Evolutionary conservation across 2,888 invertebrate genomes (phyloP), one percentile per base, ranked within the genome.

Genomic region (Silvanus unidentatus): DNA sequence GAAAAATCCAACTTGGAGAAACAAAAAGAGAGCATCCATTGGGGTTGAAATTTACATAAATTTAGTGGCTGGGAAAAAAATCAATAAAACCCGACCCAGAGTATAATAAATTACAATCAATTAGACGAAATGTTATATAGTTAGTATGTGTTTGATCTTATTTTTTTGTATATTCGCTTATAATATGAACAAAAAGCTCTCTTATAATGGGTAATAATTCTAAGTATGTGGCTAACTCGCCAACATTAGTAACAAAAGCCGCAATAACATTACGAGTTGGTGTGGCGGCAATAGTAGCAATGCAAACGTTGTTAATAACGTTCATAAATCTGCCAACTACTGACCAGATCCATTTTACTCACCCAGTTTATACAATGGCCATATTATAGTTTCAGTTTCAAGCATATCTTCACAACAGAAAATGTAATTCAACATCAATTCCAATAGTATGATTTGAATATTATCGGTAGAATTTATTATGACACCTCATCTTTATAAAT

Each of bases 271-370:
- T 58, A 55, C 48, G 57, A 50, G 50, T 50, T 49, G 44, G 38
- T n/a, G n/a, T 40, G 39, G 42, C 41, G 45, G 44, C 14, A 16
- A 36, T 39, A 54, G 48, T 47, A 49, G 59, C 58, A 58, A 57
- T 57, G 62, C 59, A 52, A 57, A 58, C 59, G 57, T 52, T 48
- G 58, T 60, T 64, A 64, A 63, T 64, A 62, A 60, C 60, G 58
- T 45, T 48, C 59, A 57, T 64, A 64, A 64, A 64, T 64, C 62
- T 60, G 57, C 50, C 55, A 53, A 52, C 52, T 52, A 54, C 58
- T 59, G 60, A 58, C 59, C 62, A 55, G 55, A 60, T 62, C 59
- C 54, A 59, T 59, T 62, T 55, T 50, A 53, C 41, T 44, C 37
- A 37, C 14, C 37, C 37, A 13, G 16, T 10, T 32, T 32, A 22